Evolutionary conservation across 2,113 vertebrate genomes (phyloP).

Genomic region (Archilochus colubris): DNA sequence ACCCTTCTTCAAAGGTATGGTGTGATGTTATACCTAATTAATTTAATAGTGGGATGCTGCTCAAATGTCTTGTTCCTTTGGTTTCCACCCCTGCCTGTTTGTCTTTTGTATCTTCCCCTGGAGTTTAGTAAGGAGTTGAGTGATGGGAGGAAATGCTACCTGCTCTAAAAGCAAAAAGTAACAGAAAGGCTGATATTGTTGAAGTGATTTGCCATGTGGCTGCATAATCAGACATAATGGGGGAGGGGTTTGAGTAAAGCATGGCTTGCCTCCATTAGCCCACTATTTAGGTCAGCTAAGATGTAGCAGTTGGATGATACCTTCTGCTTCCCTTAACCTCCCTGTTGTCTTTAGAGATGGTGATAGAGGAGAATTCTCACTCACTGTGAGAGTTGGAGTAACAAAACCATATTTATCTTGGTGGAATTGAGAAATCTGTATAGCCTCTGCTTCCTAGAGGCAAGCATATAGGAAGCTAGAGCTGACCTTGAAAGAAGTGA

Average conservation of each 20-base stretch:
- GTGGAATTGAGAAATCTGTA: not conserved
- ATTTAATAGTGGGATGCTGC: conserved; percentile 55
- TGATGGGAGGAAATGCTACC: not conserved
- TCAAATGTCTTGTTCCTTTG: conserved; percentile 31
- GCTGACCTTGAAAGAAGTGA: not conserved
- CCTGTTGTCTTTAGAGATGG: not conserved
- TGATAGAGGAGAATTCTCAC: not conserved
- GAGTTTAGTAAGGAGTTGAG: not conserved
- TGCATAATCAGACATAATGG: not conserved
- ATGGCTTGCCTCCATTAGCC: not conserved
- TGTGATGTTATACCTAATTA: conserved; percentile 6
- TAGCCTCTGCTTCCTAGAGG: not conserved
- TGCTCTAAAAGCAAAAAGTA: not conserved
- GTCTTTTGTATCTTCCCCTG: not conserved
- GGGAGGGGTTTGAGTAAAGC: not conserved
- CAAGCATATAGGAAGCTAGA: not conserved
- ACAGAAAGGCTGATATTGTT: not conserved
- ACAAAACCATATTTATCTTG: not conserved
- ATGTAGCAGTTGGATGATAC: not conserved
- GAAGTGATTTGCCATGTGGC: not conserved
- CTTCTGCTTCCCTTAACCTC: not conserved
- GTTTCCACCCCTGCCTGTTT: conserved; percentile 18
- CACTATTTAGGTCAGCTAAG: not conserved
- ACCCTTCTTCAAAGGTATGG: not conserved
- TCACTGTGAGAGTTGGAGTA: not conserved